Evolutionary conservation across 2,797 vertebrate species (phyloP).

Genomic region (Syngnathus rostellatus): DNA sequence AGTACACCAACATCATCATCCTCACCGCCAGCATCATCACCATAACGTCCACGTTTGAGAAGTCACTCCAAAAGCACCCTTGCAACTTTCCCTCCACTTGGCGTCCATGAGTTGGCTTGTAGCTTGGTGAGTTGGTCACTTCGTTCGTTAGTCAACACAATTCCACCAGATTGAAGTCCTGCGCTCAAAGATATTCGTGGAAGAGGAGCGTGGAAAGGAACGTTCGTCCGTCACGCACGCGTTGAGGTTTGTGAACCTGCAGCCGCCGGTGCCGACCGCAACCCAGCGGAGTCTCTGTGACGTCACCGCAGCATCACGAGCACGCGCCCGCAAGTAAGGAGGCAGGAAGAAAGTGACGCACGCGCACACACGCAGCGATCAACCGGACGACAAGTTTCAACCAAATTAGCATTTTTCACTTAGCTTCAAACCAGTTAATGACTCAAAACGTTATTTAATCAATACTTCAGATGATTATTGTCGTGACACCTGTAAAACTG

Average conservation of each 20-base stretch:
- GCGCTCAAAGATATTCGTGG: no score
- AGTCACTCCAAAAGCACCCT: background rate
- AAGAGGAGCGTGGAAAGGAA: no score
- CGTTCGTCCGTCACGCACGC: background rate
- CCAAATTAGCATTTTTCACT: background rate
- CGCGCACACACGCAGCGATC: background rate
- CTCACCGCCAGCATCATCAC: conserved; percentile 9
- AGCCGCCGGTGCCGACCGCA: conserved; percentile 5
- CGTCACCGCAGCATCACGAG: conserved; percentile 27
- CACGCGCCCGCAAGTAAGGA: background rate
- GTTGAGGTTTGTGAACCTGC: background rate
- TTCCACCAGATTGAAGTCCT: background rate
- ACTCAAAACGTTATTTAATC: background rate
- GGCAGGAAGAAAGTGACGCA: conserved; percentile 13
- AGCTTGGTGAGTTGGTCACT: background rate
- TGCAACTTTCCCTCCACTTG: background rate
- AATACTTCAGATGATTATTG: background rate
- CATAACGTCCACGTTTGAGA: background rate
- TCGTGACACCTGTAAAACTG: no score
- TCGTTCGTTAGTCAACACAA: background rate
- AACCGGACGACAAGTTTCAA: background rate
- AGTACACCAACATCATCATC: conserved; percentile 10
- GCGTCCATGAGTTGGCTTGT: background rate
- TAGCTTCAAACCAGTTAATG: background rate
- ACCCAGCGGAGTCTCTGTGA: conserved; percentile 2